Evolutionary conservation across 2,797 vertebrate species (phyloP).

Genomic region (Pseudochirops cupreus): DNA sequence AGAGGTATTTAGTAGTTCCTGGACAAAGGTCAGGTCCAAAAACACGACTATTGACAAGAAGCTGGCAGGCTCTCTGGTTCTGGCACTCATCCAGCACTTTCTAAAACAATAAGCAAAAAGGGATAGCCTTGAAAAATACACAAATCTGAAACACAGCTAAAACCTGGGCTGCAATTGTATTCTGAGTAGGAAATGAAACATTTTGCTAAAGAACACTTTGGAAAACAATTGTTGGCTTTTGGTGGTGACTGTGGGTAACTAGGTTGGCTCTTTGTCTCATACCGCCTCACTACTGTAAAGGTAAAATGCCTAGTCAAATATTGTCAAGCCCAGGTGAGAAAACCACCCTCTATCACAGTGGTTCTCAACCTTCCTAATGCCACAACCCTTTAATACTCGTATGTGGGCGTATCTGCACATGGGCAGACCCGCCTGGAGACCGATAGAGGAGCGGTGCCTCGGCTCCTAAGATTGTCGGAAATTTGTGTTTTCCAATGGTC

Average conservation of each 20-base stretch:
- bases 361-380: too few species aligned
- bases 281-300: background rate
- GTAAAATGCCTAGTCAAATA: background rate
- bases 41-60: conserved; percentile 95
- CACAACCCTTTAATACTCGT: too few species aligned
- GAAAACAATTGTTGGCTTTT: background rate
- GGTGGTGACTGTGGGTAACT: fast-evolving
- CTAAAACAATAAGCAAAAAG: conserved; percentile 87
- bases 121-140: conserved; percentile 83
- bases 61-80: conserved; percentile 93
- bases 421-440: too few species aligned
- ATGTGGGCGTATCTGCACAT: too few species aligned
- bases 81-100: conserved; percentile 98
- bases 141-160: conserved; percentile 65
- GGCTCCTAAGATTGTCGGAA: too few species aligned
- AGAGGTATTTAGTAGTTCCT: conserved; percentile 94
- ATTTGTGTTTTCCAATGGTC: too few species aligned
- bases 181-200: conserved; percentile 46
- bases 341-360: background rate
- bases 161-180: conserved; percentile 59
- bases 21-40: conserved; percentile 97
- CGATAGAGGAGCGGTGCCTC: too few species aligned
- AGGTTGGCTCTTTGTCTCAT: background rate
- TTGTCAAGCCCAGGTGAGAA: background rate
- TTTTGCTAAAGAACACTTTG: background rate